phyloP scores from a whole-genome alignment of 1,140 invertebrate species.

The Drosophila sp. region DNA sequence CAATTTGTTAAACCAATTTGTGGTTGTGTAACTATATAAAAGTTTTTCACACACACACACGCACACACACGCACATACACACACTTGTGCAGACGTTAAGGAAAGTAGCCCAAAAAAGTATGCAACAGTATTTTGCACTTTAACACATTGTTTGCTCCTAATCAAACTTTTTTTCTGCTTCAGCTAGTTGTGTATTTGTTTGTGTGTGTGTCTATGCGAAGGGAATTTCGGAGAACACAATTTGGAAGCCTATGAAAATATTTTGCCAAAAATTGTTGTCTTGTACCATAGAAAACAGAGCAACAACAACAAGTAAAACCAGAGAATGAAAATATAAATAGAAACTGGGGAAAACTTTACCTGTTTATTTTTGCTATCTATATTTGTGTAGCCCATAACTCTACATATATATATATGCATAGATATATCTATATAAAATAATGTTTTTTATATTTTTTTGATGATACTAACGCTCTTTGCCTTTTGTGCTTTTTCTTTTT shows the following conservation, averaged over 20 bases:
- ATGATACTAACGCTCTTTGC: conserved; percentile 46
- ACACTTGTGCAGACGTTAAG: neutral
- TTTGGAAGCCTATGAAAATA: conserved; percentile 50
- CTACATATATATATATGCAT: conserved; percentile 17
- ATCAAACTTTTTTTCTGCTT: conserved; percentile 57
- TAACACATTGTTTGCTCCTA: conserved; percentile 56
- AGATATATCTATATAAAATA: conserved; percentile 16
- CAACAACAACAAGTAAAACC: conserved; percentile 13
- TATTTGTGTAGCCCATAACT: conserved; percentile 37
- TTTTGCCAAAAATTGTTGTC: conserved; percentile 41
- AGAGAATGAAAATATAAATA: neutral
- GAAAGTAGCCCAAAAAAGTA: conserved; percentile 48
- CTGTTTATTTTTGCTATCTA: conserved; percentile 38
- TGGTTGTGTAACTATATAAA: conserved; percentile 32
- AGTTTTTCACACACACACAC: conserved; percentile 12
- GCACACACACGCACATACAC: conserved; percentile 6
- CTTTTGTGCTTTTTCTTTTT: conserved; percentile 26
- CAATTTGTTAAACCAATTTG: conserved; percentile 41
- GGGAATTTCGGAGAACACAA: neutral
- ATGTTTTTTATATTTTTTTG: conserved; percentile 5
- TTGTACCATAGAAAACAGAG: conserved; percentile 1
- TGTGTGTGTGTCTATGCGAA: neutral
- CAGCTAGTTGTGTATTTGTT: neutral
- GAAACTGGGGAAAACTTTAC: conserved; percentile 13
- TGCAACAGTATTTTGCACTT: conserved; percentile 77